Evolutionary conservation across 1,140 invertebrate species (phyloP).

Genomic region (Scaptomyza hsui): DNA sequence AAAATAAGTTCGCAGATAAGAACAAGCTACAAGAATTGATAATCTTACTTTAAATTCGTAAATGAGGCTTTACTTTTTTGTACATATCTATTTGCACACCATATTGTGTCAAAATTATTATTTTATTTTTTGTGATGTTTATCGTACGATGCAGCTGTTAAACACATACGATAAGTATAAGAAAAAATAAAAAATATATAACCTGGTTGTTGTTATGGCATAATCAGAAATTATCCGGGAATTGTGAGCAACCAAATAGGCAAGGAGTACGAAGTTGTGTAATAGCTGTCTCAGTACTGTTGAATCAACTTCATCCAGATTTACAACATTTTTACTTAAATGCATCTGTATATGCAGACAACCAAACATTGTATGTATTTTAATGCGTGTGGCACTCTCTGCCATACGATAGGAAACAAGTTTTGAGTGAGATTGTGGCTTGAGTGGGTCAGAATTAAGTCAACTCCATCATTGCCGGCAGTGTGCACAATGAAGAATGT

Average conservation of each 20-base stretch:
- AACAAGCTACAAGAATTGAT: conserved; percentile 2
- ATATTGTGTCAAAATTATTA: neutral
- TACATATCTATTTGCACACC: neutral
- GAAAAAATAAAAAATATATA: too few species aligned
- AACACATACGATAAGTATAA: too few species aligned
- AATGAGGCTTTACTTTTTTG: neutral
- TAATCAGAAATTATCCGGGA: too few species aligned
- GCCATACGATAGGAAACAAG: conserved; percentile 25
- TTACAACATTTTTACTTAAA: conserved; percentile 26
- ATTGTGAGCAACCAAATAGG: neutral
- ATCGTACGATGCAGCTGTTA: too few species aligned
- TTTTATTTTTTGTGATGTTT: neutral
- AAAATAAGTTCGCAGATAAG: conserved; percentile 42
- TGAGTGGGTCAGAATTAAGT: conserved; percentile 41
- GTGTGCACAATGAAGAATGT: conserved; percentile 22
- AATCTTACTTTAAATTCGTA: neutral
- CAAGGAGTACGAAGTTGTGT: conserved; percentile 3
- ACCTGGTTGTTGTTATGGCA: too few species aligned
- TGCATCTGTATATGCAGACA: neutral
- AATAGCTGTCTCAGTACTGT: neutral
- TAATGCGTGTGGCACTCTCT: conserved; percentile 3
- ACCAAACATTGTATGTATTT: neutral
- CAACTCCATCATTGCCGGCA: conserved; percentile 5
- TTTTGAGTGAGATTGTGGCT: conserved; percentile 33
- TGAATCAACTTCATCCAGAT: conserved; percentile 38